These are phyloP conservation scores for Hystrix brachyura DNA, from an alignment of 2,113 vertebrate genomes.

Conservation along the genomic window DNA sequence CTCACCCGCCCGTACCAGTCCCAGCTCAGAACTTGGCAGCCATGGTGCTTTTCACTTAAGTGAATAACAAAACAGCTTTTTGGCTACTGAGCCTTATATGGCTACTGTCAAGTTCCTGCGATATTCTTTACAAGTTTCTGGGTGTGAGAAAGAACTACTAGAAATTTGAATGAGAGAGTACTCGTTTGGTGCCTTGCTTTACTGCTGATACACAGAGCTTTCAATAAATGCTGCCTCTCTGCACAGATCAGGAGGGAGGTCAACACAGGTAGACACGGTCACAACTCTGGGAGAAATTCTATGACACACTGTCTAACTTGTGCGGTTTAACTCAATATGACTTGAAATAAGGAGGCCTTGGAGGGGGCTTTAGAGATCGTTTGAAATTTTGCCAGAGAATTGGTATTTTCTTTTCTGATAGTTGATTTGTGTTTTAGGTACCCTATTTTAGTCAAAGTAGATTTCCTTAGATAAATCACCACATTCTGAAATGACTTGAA, in stretches of 20 bases:
- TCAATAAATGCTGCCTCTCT: background rate
- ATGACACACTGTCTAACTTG: conserved; percentile 36
- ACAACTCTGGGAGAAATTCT: conserved; percentile 49
- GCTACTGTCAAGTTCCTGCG: background rate
- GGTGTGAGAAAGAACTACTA: background rate
- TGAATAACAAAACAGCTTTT: conserved; percentile 11
- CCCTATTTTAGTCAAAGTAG: conserved; percentile 4
- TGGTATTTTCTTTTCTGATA: conserved; percentile 38
- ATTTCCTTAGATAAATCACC: conserved; percentile 47
- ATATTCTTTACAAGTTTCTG: background rate
- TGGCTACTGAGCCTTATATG: background rate
- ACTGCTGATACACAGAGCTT: background rate
- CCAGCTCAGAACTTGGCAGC: conserved; percentile 5
- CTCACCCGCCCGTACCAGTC: background rate
- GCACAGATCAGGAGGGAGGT: background rate
- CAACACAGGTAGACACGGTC: conserved; percentile 62
- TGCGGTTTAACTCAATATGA: conserved; percentile 51
- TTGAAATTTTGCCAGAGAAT: background rate
- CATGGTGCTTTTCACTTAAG: background rate
- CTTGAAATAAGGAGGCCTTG: conserved; percentile 50
- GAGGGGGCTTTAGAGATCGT: conserved; percentile 19
- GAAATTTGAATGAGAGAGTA: background rate
- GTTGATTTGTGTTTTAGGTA: conserved; percentile 45
- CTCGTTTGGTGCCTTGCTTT: background rate
- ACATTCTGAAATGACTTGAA: conserved; percentile 36